Evolutionary conservation across 2,888 invertebrate genomes (phyloP), one percentile per base, ranked within the genome.

Genomic region (Pollenia angustigena): DNA sequence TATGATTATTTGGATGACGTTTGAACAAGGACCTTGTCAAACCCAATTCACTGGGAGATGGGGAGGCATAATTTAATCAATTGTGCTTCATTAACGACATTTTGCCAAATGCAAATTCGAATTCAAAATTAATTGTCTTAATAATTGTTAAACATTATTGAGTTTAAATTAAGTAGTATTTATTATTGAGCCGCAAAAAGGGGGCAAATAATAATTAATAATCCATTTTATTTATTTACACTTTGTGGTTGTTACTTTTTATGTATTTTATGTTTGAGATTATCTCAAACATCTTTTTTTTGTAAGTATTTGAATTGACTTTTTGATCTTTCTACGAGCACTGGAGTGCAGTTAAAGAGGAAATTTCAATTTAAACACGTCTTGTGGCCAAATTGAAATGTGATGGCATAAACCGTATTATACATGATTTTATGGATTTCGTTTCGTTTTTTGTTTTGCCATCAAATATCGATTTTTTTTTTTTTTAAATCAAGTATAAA

Each of bases 71-170:
- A 87, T 84, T 72, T 68, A 87, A 87, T 87, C 84, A 87, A 81
- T 87, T 87, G 76, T 54, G 81, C 84, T 87, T 87, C 84, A 84
- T 84, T 84, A 84, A 68, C 48, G 80, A 75, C 80, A 83, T 72
- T 83, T 87, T 78, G 71, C 48, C 66, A 76, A 84, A 82, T 81
- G 75, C 78, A 81, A 66, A 79, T 78, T 52, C n/a, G 58, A 81
- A 81, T 75, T 46, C 32, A 68, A 32, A 78, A 81, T 87, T 87
- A 81, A 87, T 84, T 87, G 78, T 87, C 68, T 68, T 64, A 81
- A 84, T 81, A 81, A 87, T 87, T 84, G 78, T 58, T 76, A 79
- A 87, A 84, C 87, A 69, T 81, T 16, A 87, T 87, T 84, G 74
- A 84, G 78, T 84, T 87, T 71, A 74, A 74, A 84, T 68, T 79